Evolutionary conservation across 2,113 vertebrate species (phyloP).

Genomic region (Callospermophilus lateralis): DNA sequence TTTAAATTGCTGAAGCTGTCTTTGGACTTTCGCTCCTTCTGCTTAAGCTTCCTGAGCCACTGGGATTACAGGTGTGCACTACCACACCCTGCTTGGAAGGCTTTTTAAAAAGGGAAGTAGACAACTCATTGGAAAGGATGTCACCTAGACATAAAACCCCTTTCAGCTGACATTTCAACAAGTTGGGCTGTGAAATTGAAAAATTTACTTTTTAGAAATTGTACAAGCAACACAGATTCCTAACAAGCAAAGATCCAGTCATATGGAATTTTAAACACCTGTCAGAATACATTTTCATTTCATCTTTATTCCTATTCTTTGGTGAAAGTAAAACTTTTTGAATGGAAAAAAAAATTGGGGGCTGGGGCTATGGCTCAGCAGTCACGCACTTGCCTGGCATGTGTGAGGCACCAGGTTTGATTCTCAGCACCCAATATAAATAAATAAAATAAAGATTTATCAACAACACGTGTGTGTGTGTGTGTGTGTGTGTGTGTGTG

Average conservation of each 20-base stretch:
- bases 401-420: no score
- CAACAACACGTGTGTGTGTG: no score
- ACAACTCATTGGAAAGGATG: not conserved
- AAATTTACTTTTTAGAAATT: constrained; percentile 53
- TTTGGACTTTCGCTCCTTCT: no score
- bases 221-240: not conserved
- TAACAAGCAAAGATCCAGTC: not conserved
- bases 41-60: no score
- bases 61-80: no score
- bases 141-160: not conserved
- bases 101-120: not conserved
- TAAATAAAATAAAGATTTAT: no score
- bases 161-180: not conserved
- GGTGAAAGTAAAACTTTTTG: not conserved
- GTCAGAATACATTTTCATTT: constrained; percentile 31
- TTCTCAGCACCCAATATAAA: no score
- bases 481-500: no score
- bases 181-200: not conserved
- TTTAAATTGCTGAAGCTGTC: no score
- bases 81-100: not conserved
- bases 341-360: not conserved
- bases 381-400: no score
- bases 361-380: no score
- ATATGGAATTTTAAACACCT: constrained; percentile 30
- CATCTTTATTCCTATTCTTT: constrained; percentile 16